Conservation (phyloP, 2,797 vertebrate genomes). For the Erithacus rubecula region DNA sequence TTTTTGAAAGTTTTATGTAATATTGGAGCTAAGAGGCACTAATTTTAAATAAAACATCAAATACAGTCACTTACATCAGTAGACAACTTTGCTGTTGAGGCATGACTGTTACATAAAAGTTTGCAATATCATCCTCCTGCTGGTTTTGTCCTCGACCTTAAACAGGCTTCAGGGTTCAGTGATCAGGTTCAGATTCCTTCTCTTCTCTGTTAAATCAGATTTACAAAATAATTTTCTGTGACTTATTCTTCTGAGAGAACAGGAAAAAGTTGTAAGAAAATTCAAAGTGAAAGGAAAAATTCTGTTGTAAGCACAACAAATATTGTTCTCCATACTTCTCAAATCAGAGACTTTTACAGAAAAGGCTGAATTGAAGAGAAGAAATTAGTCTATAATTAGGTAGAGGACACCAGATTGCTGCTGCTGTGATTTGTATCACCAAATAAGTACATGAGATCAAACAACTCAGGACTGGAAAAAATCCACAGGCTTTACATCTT, state of each 20-base stretch:
- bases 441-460: slow-evolving; percentile 14
- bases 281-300: not conserved
- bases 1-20: not conserved
- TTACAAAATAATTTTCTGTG: not conserved
- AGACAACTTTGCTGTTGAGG: not conserved
- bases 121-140: not conserved
- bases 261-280: not conserved
- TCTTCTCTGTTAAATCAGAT: not conserved
- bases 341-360: not conserved
- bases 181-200: not conserved
- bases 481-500: not conserved
- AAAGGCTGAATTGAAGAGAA: not conserved
- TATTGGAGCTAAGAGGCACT: not conserved
- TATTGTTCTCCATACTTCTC: not conserved
- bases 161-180: not conserved
- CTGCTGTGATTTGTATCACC: not conserved
- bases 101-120: not conserved
- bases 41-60: slow-evolving; percentile 32
- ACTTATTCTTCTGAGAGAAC: not conserved
- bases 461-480: not conserved
- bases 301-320: not conserved
- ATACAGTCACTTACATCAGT: not conserved
- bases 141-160: not conserved
- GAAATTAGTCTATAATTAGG: not conserved
- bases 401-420: not conserved